phyloP scores from a whole-genome alignment of 2,113 vertebrate species.

The Anguilla japonica region DNA sequence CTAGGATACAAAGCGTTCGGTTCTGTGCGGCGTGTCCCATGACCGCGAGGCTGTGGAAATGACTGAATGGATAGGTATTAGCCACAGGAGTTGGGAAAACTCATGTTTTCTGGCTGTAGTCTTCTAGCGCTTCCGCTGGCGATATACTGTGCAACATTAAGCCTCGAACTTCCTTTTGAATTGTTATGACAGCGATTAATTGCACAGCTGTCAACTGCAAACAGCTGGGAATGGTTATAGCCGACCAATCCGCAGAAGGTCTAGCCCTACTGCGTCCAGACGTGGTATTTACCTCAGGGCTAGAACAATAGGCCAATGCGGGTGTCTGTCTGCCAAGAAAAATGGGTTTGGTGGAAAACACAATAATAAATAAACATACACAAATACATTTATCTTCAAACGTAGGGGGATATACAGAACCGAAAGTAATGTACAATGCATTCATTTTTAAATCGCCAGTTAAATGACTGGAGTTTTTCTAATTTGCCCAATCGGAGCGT shows the following conservation, averaged over 20 bases:
- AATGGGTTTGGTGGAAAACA: background rate
- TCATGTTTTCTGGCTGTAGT: background rate
- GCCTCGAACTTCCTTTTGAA: background rate
- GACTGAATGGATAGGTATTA: background rate
- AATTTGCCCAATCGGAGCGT: slow-evolving; percentile 47
- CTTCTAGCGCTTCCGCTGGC: background rate
- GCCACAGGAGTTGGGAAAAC: background rate
- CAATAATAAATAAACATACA: background rate
- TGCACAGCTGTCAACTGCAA: slow-evolving; percentile 19
- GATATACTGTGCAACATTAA: background rate
- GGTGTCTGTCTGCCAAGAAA: background rate
- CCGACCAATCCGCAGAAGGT: background rate
- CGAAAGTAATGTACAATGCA: background rate
- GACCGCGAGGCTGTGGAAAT: background rate
- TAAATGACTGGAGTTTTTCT: background rate
- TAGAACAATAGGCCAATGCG: background rate
- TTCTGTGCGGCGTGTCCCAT: background rate
- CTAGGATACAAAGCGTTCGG: background rate
- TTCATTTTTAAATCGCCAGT: slow-evolving; percentile 20
- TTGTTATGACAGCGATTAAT: slow-evolving; percentile 11
- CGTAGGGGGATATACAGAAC: background rate
- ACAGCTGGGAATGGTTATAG: background rate
- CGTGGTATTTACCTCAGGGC: background rate
- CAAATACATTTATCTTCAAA: background rate
- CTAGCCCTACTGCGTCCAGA: background rate